Base-by-base conservation (phyloP, 2,113 vertebrate species). In the Sinocyclocheilus rhinocerous region DNA sequence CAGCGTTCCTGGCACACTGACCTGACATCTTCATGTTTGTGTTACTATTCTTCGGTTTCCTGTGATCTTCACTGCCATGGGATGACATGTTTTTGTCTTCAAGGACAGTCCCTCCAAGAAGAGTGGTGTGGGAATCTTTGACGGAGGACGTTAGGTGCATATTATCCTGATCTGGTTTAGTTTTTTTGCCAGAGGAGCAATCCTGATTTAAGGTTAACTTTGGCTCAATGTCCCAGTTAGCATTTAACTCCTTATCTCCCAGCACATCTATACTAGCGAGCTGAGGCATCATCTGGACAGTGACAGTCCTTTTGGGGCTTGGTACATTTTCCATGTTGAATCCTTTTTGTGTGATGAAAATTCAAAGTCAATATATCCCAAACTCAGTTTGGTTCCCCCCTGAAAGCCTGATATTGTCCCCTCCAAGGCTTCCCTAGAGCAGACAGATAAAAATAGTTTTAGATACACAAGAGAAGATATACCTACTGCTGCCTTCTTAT, bases 281-380 rank as follows among this genome's bases (percentile, higher is more conserved):
- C 90, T 94, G 67, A 86, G 95, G 89, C 70, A 94, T 93, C 91
- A 95, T 92, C 82, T 96, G 94, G 90, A 95, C 93, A 72, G 95
- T 96, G 70, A 96, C 94, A 76, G 96, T 95, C 91, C 96, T 95
- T 92, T 97, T 95, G 89, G 96, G 95, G 91, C 97, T 96, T 77
- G 97, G 96, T 91, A 97, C 96, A 92, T 97, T 98, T 89, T 93
- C 95, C 95, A 96, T 96, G 95, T 26, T 94, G 92, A 91, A 87
- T 87, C 39, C 61, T 88, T 85, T 8, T 84, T 84, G 29, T 89
- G 86, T 83, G 82, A 80, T n/a, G 84, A 86, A 93, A 89, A 92
- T 91, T 90, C 93, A 87, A 90, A 86, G 61, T 84, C 52, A 73
- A 36, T 42, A 84, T 84, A 73, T 73, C 72, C 45, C 81, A 83